Evolutionary conservation across 2,888 invertebrate genomes (phyloP).

Genomic region (Tuta absoluta): DNA sequence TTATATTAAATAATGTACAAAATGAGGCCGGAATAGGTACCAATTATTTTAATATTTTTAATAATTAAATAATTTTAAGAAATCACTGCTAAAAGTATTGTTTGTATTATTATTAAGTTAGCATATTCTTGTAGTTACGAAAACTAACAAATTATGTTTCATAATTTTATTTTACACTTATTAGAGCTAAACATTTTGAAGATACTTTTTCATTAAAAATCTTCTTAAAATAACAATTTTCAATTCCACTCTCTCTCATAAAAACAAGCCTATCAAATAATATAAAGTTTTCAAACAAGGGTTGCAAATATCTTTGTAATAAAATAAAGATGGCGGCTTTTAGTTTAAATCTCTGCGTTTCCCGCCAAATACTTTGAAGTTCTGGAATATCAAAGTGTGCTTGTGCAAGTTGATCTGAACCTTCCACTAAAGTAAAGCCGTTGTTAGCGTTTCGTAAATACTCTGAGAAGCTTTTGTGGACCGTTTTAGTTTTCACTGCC

Average conservation of each 20-base stretch:
- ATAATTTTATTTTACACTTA: slow-evolving; percentile 72
- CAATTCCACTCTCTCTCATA: slow-evolving; percentile 60
- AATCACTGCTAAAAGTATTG: not conserved
- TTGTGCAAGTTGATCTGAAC: slow-evolving; percentile 18
- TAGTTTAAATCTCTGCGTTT: slow-evolving; percentile 41
- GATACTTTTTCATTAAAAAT: slow-evolving; percentile 83
- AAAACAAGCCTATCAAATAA: slow-evolving; percentile 64
- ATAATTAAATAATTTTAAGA: too few species aligned
- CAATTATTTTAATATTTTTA: not conserved
- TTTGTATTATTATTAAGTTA: not conserved
- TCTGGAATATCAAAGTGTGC: slow-evolving; percentile 49
- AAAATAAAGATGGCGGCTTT: slow-evolving; percentile 62
- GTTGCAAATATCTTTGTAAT: slow-evolving; percentile 63
- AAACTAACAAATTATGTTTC: not conserved
- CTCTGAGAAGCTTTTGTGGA: slow-evolving; percentile 54
- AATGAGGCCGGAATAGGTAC: not conserved
- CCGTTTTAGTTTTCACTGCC: slow-evolving; percentile 58
- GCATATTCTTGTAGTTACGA: not conserved
- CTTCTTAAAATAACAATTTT: slow-evolving; percentile 70
- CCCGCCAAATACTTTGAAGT: slow-evolving; percentile 55
- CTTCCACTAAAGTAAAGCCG: slow-evolving; percentile 49
- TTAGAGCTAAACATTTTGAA: slow-evolving; percentile 84
- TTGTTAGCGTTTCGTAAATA: slow-evolving; percentile 55
- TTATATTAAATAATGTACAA: too few species aligned
- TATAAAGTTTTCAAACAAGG: slow-evolving; percentile 65